phyloP scores from a whole-genome alignment of 2,888 invertebrate genomes.

The Agonopterix arenella region DNA sequence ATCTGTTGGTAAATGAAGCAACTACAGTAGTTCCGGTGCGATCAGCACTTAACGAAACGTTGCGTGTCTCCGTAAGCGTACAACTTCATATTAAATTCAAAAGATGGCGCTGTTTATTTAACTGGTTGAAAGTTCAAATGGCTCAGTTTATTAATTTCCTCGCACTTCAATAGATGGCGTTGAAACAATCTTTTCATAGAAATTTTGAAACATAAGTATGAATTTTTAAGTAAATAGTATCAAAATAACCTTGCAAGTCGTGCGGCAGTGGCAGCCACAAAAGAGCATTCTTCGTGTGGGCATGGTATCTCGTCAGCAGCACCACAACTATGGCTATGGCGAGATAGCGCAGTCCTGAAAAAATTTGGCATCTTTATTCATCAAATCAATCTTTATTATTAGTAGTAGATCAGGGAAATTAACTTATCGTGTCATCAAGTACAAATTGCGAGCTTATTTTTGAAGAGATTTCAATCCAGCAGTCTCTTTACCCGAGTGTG shows the following conservation, averaged over 20 bases:
- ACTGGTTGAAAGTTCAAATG: not conserved
- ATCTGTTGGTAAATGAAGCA: not conserved
- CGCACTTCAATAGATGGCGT: not conserved
- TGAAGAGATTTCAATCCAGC: too few species aligned
- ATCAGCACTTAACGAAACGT: too few species aligned
- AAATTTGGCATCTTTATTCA: not conserved
- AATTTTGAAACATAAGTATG: too few species aligned
- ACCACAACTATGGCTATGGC: constrained; percentile 26
- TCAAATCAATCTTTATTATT: too few species aligned
- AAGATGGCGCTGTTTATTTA: not conserved
- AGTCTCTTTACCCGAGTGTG: too few species aligned
- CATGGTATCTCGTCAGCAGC: constrained; percentile 29
- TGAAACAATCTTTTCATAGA: not conserved
- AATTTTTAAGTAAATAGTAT: constrained; percentile 18
- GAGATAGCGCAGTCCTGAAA: constrained; percentile 34
- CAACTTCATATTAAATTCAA: not conserved
- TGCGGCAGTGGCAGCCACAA: constrained; percentile 36
- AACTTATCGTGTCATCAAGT: too few species aligned
- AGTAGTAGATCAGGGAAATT: too few species aligned
- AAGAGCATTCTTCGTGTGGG: constrained; percentile 43
- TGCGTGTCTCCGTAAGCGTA: too few species aligned
- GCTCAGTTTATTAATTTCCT: not conserved
- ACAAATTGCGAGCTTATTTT: too few species aligned
- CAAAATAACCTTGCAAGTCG: constrained; percentile 45
- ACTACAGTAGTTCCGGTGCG: too few species aligned